Conservation (phyloP, 23 tunicate species). For the Halocynthia roretzi region DNA sequence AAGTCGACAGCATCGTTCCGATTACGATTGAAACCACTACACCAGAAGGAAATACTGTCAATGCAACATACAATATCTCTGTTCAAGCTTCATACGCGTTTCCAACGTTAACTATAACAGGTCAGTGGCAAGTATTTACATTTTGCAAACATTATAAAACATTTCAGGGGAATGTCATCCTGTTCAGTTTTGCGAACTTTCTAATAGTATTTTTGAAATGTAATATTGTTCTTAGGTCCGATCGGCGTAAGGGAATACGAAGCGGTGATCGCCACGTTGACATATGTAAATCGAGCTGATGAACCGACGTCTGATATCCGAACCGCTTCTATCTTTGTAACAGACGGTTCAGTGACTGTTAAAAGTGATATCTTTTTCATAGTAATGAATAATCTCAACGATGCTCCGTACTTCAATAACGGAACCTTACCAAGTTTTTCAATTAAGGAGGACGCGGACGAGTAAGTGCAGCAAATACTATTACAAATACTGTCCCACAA, state of each 20-base stretch:
- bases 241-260: conserved; percentile 19
- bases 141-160: too few relatives aligned
- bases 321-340: conserved; percentile 4
- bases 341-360: background rate
- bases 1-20: too few relatives aligned
- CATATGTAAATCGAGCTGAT: conserved; percentile 16
- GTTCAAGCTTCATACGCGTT: too few relatives aligned
- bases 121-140: too few relatives aligned
- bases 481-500: background rate
- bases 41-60: too few relatives aligned
- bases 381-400: conserved; percentile 16
- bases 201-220: too few relatives aligned
- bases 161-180: too few relatives aligned
- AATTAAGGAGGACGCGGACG: conserved; percentile 3
- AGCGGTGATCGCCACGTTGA: conserved; percentile 18
- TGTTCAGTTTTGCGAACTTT: too few relatives aligned
- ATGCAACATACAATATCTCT: too few relatives aligned
- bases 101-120: too few relatives aligned
- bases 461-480: background rate
- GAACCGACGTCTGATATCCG: conserved; percentile 21
- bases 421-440: conserved; percentile 3
- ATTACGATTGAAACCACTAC: too few relatives aligned
- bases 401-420: conserved; percentile 25
- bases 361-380: conserved; percentile 18
- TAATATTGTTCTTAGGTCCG: conserved; percentile 1